Conservation (phyloP, 2,797 vertebrate species). For the Mallotus villosus region DNA sequence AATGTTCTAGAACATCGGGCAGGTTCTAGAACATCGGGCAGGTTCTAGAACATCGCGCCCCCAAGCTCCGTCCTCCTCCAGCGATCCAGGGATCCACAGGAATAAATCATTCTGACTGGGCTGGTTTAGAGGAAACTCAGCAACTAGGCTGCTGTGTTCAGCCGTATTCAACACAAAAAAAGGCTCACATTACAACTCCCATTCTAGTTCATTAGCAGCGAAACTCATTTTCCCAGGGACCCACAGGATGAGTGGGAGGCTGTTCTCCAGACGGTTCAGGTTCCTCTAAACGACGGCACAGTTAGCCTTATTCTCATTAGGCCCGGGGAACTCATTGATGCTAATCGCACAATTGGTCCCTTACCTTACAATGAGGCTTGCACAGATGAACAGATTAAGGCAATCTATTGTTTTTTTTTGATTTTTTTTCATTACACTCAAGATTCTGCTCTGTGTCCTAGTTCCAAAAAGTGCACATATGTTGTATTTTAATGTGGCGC, state of each 20-base stretch:
- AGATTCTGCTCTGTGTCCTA: neutral
- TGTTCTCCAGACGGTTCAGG: neutral
- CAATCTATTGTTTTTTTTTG: conserved; percentile 6
- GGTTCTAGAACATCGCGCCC: conserved; percentile 38
- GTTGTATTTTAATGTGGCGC: conserved; percentile 4
- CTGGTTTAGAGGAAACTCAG: neutral
- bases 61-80: conserved; percentile 49
- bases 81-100: conserved; percentile 46
- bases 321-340: conserved; percentile 10
- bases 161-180: conserved; percentile 30
- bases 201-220: conserved; percentile 42
- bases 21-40: conserved; percentile 46
- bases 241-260: neutral
- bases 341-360: neutral
- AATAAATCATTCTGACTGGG: conserved; percentile 55
- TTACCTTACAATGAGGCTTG: conserved; percentile 15
- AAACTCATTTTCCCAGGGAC: conserved; percentile 20
- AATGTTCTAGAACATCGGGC: too few relatives aligned
- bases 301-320: neutral
- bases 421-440: conserved; percentile 5
- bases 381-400: conserved; percentile 1
- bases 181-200: conserved; percentile 43
- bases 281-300: neutral
- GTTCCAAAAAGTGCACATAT: neutral
- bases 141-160: conserved; percentile 26